These are phyloP conservation scores for Baccha elongata DNA, from an alignment of 2,888 invertebrate species.

Conservation along the genomic window DNA sequence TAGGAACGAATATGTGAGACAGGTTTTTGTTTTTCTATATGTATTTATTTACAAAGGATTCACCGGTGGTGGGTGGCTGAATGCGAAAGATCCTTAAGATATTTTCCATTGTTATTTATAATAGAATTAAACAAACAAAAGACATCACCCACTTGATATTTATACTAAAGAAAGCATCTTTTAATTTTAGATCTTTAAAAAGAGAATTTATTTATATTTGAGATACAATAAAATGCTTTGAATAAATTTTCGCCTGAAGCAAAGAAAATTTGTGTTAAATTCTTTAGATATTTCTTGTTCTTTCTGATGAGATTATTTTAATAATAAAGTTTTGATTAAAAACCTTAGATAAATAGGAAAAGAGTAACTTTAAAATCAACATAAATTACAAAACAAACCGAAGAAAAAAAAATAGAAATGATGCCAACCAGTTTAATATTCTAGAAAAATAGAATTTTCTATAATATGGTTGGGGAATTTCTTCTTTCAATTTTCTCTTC, in stretches of 20 bases:
- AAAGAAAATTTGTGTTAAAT: not conserved
- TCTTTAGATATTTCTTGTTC: no score
- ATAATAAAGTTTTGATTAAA: no score
- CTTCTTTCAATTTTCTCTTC: no score
- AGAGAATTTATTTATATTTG: not conserved
- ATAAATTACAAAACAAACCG: no score
- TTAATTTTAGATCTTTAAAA: not conserved
- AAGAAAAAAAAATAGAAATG: no score
- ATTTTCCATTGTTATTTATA: not conserved
- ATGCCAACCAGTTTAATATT: no score
- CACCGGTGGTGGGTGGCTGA: not conserved
- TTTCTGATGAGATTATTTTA: no score
- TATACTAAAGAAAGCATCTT: not conserved
- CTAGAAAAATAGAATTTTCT: no score
- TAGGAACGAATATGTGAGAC: not conserved
- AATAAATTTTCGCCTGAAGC: not conserved
- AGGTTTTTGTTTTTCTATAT: conserved; percentile 1
- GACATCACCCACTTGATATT: not conserved
- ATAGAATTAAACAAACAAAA: conserved; percentile 9
- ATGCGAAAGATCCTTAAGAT: not conserved
- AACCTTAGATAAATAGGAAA: no score
- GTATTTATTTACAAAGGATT: conserved; percentile 6
- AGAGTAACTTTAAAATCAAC: no score
- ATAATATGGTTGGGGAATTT: no score
- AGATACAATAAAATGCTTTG: not conserved